Conservation (phyloP, 2,888 invertebrate genomes). For the Carterocephalus palaemon region DNA sequence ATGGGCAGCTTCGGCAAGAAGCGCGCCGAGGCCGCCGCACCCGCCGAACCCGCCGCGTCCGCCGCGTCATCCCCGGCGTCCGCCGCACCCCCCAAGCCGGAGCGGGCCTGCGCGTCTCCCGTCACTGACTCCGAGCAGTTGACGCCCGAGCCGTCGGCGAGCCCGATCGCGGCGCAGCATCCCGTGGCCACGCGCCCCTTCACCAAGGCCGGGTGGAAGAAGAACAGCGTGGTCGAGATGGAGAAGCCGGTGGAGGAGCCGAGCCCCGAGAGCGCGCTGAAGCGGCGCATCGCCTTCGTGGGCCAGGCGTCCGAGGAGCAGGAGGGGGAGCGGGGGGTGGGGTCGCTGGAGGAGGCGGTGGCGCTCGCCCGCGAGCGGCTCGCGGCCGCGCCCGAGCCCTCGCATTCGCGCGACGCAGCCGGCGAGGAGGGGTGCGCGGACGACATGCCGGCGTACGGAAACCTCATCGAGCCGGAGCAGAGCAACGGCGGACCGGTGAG, state of each 20-base stretch:
- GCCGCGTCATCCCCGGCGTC: conserved; percentile 41
- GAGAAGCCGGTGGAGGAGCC: conserved; percentile 67
- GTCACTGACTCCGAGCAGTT: conserved; percentile 19
- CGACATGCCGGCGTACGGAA: conserved; percentile 76
- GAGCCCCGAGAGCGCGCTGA: conserved; percentile 64
- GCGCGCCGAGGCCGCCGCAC: conserved; percentile 47
- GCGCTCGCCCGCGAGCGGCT: conserved; percentile 72
- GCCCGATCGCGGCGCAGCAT: conserved; percentile 67
- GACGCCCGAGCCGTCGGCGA: conserved; percentile 31
- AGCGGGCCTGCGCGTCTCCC: conserved; percentile 32
- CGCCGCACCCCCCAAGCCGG: conserved; percentile 36
- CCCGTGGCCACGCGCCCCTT: conserved; percentile 76
- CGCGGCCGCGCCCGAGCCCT: conserved; percentile 52
- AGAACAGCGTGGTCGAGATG: conserved; percentile 58
- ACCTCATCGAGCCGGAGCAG: conserved; percentile 69
- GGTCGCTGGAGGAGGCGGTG: conserved; percentile 76
- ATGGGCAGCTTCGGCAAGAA: conserved; percentile 68
- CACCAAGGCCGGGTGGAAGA: conserved; percentile 75
- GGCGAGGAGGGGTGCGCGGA: conserved; percentile 71
- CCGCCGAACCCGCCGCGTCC: too few species aligned
- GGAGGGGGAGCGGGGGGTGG: conserved; percentile 65
- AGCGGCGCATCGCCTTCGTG: conserved; percentile 76
- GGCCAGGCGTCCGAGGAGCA: conserved; percentile 77
- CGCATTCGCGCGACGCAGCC: conserved; percentile 61
- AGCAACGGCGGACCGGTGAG: conserved; percentile 59